Evolutionary conservation across 2,888 invertebrate species (phyloP).

Genomic region (Xylocampa areola): DNA sequence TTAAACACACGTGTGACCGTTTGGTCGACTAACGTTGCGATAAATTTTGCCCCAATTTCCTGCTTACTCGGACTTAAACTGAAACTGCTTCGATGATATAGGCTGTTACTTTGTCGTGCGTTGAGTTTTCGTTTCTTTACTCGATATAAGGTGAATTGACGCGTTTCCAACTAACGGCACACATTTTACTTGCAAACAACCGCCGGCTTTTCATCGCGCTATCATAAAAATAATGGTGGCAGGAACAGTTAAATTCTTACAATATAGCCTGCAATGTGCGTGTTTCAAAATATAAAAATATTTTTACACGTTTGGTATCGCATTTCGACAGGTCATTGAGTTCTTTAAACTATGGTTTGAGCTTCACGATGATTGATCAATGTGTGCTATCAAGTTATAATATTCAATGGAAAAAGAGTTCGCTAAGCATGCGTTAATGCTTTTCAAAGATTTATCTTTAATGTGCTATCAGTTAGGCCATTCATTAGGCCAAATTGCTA

Average conservation of each 20-base stretch:
- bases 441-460: too few relatives aligned
- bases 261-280: background rate
- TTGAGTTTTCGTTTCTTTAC: background rate
- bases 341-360: too few relatives aligned
- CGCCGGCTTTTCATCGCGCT: background rate
- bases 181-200: conserved; percentile 13
- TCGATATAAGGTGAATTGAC: conserved; percentile 8
- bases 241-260: conserved; percentile 11
- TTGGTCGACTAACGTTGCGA: conserved; percentile 1
- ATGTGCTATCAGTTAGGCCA: too few relatives aligned
- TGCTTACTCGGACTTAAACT: background rate
- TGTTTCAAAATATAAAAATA: too few relatives aligned
- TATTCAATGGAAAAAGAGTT: too few relatives aligned
- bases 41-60: conserved; percentile 19
- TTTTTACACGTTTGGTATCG: too few relatives aligned
- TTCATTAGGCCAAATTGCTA: too few relatives aligned
- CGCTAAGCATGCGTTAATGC: too few relatives aligned
- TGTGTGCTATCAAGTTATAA: too few relatives aligned
- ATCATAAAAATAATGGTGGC: conserved; percentile 8
- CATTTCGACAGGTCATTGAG: too few relatives aligned
- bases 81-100: conserved; percentile 8
- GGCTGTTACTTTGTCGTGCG: background rate
- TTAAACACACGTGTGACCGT: background rate
- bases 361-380: too few relatives aligned
- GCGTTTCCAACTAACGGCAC: conserved; percentile 5